A percentile compares a stretch with the other conserved stretches of the same genome.
Evolutionary conservation across 2,113 vertebrate species (phyloP).

Genomic region (Xiphorhynchus elegans): DNA sequence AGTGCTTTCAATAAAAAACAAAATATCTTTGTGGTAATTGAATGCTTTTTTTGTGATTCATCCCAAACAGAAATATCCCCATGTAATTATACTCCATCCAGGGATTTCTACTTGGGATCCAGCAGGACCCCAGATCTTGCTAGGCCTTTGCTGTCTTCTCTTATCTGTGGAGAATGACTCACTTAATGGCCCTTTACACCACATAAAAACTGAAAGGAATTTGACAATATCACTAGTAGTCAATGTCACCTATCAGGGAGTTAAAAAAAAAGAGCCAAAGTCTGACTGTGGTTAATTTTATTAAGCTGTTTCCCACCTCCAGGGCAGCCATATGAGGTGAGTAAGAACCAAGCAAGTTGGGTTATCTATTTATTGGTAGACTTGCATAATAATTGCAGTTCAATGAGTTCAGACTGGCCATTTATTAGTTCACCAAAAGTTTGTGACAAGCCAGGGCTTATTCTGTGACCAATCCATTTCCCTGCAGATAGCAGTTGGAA

Average conservation of each 20-base stretch:
- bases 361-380: neutral
- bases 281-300: neutral
- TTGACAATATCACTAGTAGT: neutral
- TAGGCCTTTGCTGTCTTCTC: neutral
- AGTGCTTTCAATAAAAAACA: neutral
- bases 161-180: neutral
- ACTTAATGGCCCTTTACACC: neutral
- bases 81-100: neutral
- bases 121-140: neutral
- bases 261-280: neutral
- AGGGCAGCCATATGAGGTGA: neutral
- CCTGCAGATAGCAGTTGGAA: neutral
- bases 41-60: neutral
- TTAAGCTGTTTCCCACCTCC: neutral
- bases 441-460: constrained; percentile 21
- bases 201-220: neutral
- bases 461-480: neutral
- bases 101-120: neutral
- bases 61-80: neutral
- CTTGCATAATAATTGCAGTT: neutral
- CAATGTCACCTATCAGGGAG: neutral
- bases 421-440: constrained; percentile 5
- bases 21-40: neutral
- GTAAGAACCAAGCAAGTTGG: neutral
- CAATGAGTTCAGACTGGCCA: neutral